Conservation (phyloP, 2,797 vertebrate genomes). For the Gobio occitaniae region DNA sequence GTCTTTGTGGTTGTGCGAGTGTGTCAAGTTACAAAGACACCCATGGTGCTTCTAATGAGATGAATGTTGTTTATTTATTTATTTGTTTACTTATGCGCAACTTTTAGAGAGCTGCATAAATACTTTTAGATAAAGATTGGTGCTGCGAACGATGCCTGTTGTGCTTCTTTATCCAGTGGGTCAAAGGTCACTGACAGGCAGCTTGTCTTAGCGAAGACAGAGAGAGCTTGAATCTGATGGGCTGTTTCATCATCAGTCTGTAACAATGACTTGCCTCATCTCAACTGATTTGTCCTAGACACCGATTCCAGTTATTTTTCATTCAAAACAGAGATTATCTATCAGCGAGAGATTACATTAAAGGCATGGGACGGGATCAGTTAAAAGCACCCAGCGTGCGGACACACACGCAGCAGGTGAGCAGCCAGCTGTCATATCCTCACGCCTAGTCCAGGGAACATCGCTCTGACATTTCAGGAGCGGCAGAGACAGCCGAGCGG, state of each 20-base stretch:
- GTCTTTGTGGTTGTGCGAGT: not conserved
- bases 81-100: not conserved
- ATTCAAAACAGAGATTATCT: conserved; percentile 25
- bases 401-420: conserved; percentile 80
- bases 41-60: conserved; percentile 44
- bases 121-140: conserved; percentile 3
- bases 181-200: conserved; percentile 49
- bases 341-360: conserved; percentile 9
- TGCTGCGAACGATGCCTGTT: not conserved
- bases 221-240: conserved; percentile 27
- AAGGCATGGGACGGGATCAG: conserved; percentile 36
- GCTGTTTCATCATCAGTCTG: not conserved
- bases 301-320: conserved; percentile 13
- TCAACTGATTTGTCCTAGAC: conserved; percentile 19
- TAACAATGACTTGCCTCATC: not conserved
- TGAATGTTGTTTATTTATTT: conserved; percentile 21
- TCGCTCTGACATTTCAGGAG: conserved; percentile 87
- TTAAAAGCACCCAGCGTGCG: conserved; percentile 54
- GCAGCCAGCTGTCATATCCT: conserved; percentile 84
- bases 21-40: conserved; percentile 40
- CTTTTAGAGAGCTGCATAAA: conserved; percentile 9
- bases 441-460: conserved; percentile 84
- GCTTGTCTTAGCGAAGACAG: not conserved
- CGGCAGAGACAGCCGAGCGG: conserved; percentile 64
- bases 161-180: conserved; percentile 29